phyloP scores from a whole-genome alignment of 2,888 invertebrate genomes.

The Lordiphosa fenestrarum region DNA sequence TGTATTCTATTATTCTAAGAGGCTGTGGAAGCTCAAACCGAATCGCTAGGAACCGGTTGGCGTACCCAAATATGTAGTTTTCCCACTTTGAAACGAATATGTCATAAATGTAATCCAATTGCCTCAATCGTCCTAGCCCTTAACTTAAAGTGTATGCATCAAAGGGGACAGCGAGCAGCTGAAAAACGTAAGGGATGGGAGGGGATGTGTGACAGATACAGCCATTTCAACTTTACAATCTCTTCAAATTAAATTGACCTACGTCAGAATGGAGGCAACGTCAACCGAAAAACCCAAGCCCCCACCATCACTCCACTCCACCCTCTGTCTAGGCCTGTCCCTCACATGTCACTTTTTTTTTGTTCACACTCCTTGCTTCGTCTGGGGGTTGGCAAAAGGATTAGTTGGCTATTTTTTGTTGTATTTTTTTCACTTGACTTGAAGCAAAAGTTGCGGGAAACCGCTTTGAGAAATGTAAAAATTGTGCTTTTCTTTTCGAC shows the following conservation, averaged over 20 bases:
- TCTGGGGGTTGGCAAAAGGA: constrained; percentile 22
- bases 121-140: neutral
- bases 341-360: constrained; percentile 36
- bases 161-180: neutral
- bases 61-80: neutral
- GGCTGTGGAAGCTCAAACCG: too few species aligned
- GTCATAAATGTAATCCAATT: neutral
- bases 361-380: neutral
- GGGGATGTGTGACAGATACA: constrained; percentile 37
- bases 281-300: neutral
- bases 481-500: constrained; percentile 5
- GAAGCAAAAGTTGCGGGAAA: constrained; percentile 10
- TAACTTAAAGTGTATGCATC: constrained; percentile 2
- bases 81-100: neutral
- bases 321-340: constrained; percentile 29
- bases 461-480: constrained; percentile 6
- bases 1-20: too few species aligned
- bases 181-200: neutral
- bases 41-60: too few species aligned
- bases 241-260: constrained; percentile 70
- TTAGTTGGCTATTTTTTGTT: constrained; percentile 35
- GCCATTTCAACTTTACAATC: constrained; percentile 58
- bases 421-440: constrained; percentile 21
- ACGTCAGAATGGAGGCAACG: constrained; percentile 46
- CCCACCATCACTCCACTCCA: constrained; percentile 13